A percentile compares a stretch with the other conserved stretches of the same genome.
phyloP scores from a whole-genome alignment of 2,113 vertebrate species.

The Felis catus region F.catus_Fca126_mat1.0 CM031412.1:163898501-163899000 shows the following conservation, averaged over 20 bases:
- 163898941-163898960: neutral
- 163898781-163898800: too few species aligned
- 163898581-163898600: too few species aligned
- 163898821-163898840: neutral
- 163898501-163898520: neutral
- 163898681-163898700: too few species aligned
- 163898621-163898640: too few species aligned
- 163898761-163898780: too few species aligned
- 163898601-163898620: too few species aligned
- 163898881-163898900: neutral
- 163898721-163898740: too few species aligned
- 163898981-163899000: neutral
- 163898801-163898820: neutral
- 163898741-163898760: too few species aligned
- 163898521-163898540: slow-evolving; percentile 47
- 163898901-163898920: neutral
- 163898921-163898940: neutral
- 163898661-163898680: too few species aligned
- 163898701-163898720: too few species aligned
- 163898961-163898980: neutral
- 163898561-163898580: slow-evolving; percentile 18
- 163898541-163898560: neutral
- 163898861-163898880: neutral
- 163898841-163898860: neutral
- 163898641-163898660: too few species aligned